Conservation (phyloP, 2,888 invertebrate genomes). For the Ophion slaviceki region DNA sequence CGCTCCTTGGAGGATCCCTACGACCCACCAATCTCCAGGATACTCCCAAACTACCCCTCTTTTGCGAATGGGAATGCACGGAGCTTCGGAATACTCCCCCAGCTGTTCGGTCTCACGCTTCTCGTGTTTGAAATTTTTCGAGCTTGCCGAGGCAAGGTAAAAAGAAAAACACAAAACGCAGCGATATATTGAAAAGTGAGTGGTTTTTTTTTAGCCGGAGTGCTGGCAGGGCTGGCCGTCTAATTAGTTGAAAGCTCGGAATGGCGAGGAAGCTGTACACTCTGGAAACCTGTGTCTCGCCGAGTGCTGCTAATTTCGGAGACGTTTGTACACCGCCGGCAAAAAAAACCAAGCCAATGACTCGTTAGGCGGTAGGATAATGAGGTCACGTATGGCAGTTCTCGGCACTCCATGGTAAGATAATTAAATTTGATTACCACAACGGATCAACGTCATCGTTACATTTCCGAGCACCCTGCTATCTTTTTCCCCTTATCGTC, state of each 20-base stretch:
- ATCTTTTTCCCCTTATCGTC: not conserved
- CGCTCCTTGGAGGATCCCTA: not conserved
- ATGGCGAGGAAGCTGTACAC: conserved; percentile 15
- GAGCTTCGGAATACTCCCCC: not conserved
- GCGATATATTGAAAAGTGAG: not conserved
- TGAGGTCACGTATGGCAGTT: conserved; percentile 27
- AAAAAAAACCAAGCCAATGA: conserved; percentile 38
- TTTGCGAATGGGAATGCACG: not conserved
- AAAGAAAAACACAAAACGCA: conserved; percentile 1
- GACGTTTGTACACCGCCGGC: not conserved
- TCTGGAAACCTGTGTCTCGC: conserved; percentile 26
- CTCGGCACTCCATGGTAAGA: not conserved
- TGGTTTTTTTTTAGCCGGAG: not conserved
- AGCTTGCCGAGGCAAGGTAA: not conserved
- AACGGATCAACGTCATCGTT: not conserved
- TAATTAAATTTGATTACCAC: not conserved
- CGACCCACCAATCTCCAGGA: not conserved
- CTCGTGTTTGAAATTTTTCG: not conserved
- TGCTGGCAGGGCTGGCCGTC: conserved; percentile 15
- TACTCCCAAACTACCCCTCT: not conserved
- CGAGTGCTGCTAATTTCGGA: conserved; percentile 10
- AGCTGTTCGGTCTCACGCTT: not conserved
- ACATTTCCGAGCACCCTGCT: not conserved
- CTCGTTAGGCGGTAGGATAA: conserved; percentile 47
- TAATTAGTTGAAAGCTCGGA: conserved; percentile 52